Conservation (phyloP, 2,113 vertebrate genomes). For the Rhadina sibilatrix region DNA sequence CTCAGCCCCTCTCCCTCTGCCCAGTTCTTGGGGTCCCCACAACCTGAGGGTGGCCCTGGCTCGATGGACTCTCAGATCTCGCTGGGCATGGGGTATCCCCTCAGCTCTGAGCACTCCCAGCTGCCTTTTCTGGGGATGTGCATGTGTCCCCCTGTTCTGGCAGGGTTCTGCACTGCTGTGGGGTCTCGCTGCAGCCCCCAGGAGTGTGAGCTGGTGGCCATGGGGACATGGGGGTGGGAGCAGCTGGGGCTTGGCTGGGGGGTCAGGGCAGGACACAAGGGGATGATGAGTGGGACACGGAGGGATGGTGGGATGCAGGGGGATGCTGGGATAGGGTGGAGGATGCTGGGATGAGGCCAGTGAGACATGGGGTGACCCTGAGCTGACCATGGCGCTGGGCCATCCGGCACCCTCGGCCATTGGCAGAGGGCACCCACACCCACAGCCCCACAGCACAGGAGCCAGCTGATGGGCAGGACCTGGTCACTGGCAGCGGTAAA, state of each 20-base stretch:
- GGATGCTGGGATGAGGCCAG: not conserved
- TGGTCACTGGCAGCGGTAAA: accelerated
- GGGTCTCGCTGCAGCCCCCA: not conserved
- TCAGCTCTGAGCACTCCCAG: not conserved
- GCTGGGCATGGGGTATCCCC: not conserved
- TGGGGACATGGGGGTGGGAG: not conserved
- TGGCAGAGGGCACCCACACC: not conserved
- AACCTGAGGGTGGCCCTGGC: not conserved
- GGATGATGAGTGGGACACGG: not conserved
- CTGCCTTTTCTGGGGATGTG: not conserved
- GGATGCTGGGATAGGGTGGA: too few relatives aligned
- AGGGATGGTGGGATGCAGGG: not conserved
- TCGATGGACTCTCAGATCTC: accelerated
- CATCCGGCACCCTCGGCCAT: not conserved
- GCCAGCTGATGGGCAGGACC: not conserved
- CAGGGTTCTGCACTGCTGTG: accelerated
- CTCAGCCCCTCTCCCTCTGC: not conserved
- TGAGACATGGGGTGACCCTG: not conserved
- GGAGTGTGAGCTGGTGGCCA: not conserved
- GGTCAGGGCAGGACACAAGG: not conserved
- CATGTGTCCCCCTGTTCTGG: too few relatives aligned
- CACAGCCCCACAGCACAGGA: not conserved
- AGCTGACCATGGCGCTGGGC: not conserved
- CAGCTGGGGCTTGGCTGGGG: not conserved
- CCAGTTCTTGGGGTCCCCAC: not conserved